Evolutionary conservation across 2,797 vertebrate genomes (phyloP), one percentile per base, ranked within the genome.

Genomic region (Danio tinwini): DNA sequence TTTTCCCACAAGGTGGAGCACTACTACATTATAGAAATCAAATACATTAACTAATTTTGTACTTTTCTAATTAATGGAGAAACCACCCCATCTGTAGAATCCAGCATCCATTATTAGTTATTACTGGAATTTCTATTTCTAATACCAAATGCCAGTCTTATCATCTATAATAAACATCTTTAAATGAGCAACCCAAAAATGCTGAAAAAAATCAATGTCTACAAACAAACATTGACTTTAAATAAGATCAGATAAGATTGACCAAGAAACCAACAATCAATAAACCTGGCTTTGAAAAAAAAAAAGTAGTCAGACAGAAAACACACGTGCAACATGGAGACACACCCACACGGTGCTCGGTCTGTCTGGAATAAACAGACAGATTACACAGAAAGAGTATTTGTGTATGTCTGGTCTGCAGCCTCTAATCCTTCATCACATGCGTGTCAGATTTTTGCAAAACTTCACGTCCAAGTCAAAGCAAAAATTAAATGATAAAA

Each of bases 331-430:
- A 39, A 19, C 16, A 56, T 19, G 52, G 52, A 42, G 69, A 45
- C 17, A 53, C 50, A 55, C 19, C 1, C 42, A 67, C 50, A 49
- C 13, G 49, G 21, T 52, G 8, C 39, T 40, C 69, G 64, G 45
- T 59, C 69, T 37, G 13, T 42, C 64, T 65, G 53, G 42, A 50
- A 74, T 58, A 59, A 59, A 74, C 40, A 79, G 45, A 69, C 44
- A 53, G 81, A 74, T 74, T 47, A 74, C n/a, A 58, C 37, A 75
- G 12, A 59, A 49, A 74, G 16, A 79, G 70, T 83, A 64, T 82
- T 82, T 80, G 63, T 85, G 69, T 75, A 45, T 61, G 78, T 76
- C 78, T 81, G 52, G 78, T 77, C 61, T 76, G 68, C 61, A 56
- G 37, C 5, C 39, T 59, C 53, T 81, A 67, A 76, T 83, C 82